phyloP scores from a whole-genome alignment of 2,113 vertebrate species.

The Aix galericulata region DNA sequence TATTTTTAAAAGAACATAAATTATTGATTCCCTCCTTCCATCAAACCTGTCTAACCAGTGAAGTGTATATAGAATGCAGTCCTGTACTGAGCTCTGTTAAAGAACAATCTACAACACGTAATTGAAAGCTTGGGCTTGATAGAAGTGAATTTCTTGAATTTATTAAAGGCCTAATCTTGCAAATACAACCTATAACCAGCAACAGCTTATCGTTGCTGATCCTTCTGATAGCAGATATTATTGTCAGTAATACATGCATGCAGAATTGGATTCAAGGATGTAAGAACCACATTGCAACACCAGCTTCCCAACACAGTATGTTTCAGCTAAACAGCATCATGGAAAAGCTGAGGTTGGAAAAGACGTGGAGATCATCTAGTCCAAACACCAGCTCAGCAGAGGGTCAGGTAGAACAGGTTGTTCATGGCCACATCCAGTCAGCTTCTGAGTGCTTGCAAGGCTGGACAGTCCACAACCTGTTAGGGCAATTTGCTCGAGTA shows the following conservation, averaged over 20 bases:
- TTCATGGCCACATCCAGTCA: neutral
- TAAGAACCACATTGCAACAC: neutral
- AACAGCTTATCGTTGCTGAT: neutral
- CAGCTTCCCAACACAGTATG: neutral
- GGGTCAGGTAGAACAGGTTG: neutral
- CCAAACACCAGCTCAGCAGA: neutral
- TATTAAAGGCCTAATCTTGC: neutral
- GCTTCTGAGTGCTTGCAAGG: neutral
- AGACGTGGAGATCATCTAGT: neutral
- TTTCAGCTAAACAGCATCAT: neutral
- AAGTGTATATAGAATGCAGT: conserved; percentile 22
- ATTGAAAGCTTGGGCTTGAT: neutral
- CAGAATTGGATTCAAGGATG: neutral
- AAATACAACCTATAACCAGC: neutral
- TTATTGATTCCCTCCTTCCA: conserved; percentile 63
- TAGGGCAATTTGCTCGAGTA: neutral
- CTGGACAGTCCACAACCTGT: neutral
- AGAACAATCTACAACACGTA: neutral
- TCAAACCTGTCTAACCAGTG: conserved; percentile 59
- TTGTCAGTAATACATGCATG: fast-evolving
- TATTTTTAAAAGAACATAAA: conserved; percentile 68
- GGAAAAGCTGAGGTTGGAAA: neutral
- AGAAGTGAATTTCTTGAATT: neutral
- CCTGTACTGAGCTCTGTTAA: conserved; percentile 10
- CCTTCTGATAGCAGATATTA: neutral